Evolutionary conservation across 1,140 invertebrate species (phyloP), one percentile per base, ranked within the genome.

Genomic region (Cherax destructor): DNA sequence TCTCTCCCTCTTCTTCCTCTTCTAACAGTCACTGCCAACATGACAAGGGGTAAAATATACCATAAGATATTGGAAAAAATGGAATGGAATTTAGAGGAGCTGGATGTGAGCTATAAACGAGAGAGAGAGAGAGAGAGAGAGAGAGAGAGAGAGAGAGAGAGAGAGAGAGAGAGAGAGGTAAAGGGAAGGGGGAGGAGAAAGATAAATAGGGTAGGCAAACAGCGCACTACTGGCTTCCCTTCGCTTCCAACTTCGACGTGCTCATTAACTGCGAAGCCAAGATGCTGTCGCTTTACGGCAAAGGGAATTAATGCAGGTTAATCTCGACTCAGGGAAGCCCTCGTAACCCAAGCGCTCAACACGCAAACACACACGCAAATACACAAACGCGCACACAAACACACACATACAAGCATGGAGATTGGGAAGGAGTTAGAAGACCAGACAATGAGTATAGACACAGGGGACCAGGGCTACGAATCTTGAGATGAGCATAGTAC

Each of bases 261-360:
- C 69, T 74, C 69, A 74, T 74, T 74, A 74, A 74, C n/a, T 74
- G 24, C 0, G 69, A 74, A 74, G 69, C 69, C 69, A 74, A 74
- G 69, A 74, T 74, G 69, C 21, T 30, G 69, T 74, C 69, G 69
- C 69, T 21, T 7, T 21, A 11, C 69, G 7, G 69, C 9, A 74
- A 74, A 74, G 69, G 69, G 69, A 30, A 74, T 69, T 74, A 74
- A 74, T 74, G n/a, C 69, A 30, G 24, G 24, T 74, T 74, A 74
- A 69, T 69, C 65, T 69, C 65, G 18, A 65, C 69, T 74, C n/a
- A 10, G 16, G 69, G 69, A 74, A 21, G 69, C 69, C 69, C 30
- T 74, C 16, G 69, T 7, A 74, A 74, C 69, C 16, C 69, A 24
- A 5, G n/a, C 7, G 61, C 16, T 56, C 52, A 65, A 74, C 69